Conservation (phyloP, 2,113 vertebrate species). For the Podarcis raffonei region DNA sequence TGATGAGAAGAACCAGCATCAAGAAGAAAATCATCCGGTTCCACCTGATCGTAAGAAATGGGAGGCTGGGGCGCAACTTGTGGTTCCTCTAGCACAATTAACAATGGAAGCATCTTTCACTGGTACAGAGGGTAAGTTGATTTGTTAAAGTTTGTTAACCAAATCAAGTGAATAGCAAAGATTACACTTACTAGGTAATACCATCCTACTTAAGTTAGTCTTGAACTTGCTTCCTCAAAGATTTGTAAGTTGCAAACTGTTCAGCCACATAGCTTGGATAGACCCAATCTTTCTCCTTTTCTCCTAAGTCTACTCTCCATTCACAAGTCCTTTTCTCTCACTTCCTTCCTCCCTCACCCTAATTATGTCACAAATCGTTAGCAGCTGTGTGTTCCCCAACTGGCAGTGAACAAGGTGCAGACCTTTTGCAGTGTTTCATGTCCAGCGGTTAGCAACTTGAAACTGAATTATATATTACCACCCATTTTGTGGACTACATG, state of each 20-base stretch:
- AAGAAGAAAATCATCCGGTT: conserved; percentile 61
- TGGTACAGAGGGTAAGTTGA: conserved; percentile 76
- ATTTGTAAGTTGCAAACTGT: not conserved
- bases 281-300: not conserved
- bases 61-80: conserved; percentile 80
- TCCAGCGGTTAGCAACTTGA: not conserved
- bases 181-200: not conserved
- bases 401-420: not conserved
- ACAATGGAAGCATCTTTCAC: conserved; percentile 82
- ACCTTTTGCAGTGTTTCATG: not conserved
- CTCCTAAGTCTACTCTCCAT: not conserved
- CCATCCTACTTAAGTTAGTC: not conserved
- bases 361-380: not conserved
- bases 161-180: not conserved
- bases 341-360: not conserved
- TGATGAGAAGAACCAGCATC: conserved; percentile 67
- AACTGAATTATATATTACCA: not conserved
- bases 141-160: not conserved
- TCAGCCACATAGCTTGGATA: not conserved
- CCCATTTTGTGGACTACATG: not conserved
- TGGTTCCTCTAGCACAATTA: conserved; percentile 82
- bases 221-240: not conserved
- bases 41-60: conserved; percentile 89
- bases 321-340: not conserved
- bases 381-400: not conserved